A percentile compares a stretch with the other conserved stretches of the same genome.
phyloP scores from a whole-genome alignment of 1,140 invertebrate species.

The Luehdorfia chinensis region DNA sequence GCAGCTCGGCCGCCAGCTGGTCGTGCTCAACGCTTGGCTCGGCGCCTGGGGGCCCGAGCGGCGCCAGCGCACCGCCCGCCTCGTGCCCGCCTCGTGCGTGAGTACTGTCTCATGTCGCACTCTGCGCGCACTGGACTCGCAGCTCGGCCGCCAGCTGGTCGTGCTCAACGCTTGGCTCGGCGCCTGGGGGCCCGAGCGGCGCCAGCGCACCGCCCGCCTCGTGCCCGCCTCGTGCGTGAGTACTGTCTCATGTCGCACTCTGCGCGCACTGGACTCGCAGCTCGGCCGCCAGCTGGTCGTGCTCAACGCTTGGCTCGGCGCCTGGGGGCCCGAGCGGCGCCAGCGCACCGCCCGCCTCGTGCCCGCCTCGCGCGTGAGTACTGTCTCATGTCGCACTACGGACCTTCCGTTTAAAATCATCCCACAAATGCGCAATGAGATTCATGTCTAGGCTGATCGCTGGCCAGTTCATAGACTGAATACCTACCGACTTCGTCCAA shows the following conservation, averaged over 20 bases:
- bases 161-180: slow-evolving; percentile 49
- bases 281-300: slow-evolving; percentile 19
- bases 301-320: slow-evolving; percentile 51
- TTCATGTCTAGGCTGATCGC: no score
- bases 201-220: slow-evolving; percentile 50
- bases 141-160: slow-evolving; percentile 21
- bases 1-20: slow-evolving; percentile 23
- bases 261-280: slow-evolving; percentile 28
- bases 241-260: not conserved
- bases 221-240: slow-evolving; percentile 48
- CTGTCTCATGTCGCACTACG: not conserved
- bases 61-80: slow-evolving; percentile 46
- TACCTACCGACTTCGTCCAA: no score
- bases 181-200: slow-evolving; percentile 49
- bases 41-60: slow-evolving; percentile 56
- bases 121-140: slow-evolving; percentile 24
- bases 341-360: slow-evolving; percentile 52
- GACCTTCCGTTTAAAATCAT: no score
- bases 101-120: not conserved
- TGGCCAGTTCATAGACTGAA: no score
- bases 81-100: slow-evolving; percentile 51
- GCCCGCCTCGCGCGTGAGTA: slow-evolving; percentile 43
- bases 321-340: slow-evolving; percentile 50
- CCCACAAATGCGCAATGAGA: no score
- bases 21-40: slow-evolving; percentile 43